Base-by-base conservation (phyloP, 2,113 vertebrate genomes). In the Hippocampus zosterae region DNA sequence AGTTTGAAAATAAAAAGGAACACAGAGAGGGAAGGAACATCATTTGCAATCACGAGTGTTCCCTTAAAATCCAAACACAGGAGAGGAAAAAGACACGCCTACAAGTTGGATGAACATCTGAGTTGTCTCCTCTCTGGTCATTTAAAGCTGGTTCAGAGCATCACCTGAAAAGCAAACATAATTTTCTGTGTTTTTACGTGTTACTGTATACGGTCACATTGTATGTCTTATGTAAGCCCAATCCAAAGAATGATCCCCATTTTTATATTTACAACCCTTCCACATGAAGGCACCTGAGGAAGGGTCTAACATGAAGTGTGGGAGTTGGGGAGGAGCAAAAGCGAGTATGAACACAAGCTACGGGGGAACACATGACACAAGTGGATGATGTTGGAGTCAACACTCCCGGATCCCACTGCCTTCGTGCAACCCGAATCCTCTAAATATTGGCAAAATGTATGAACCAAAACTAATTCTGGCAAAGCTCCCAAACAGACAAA, bases 101-200 rank as follows among this genome's bases (percentile, higher is more conserved):
- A 42, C 9, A 50, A 50, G 21, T 23, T n/a, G n/a, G 73, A 70
- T 16, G 37, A 44, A 40, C 70, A 65, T 23, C 27, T 23, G 68
- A 65, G 40, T 13, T 3, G 52, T 23, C 21, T 55, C 21, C 52
- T 23, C 52, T 10, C 10, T 55, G 7, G 18, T 23, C 21, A 67
- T 23, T 77, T 37, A 88, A 79, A 88, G 65, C 67, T 86, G 8
- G 70, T 88, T 89, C 19, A 71, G 10, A 1, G 8, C 50, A 6
- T 53, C 85, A 19, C 75, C 90, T 91, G 79, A 6, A 85, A 23
- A 74, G 19, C 40, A 67, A 53, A 69, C 5, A 9, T n/a, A 23
- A 44, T 44, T 44, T 44, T 12, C 42, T 12, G 10, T 13, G 13
- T 44, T 44, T 13, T 53, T 53, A 16, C 21, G 74, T 2, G 5